Conservation (phyloP, 2,888 invertebrate genomes). For the Eupeodes luniger region DNA sequence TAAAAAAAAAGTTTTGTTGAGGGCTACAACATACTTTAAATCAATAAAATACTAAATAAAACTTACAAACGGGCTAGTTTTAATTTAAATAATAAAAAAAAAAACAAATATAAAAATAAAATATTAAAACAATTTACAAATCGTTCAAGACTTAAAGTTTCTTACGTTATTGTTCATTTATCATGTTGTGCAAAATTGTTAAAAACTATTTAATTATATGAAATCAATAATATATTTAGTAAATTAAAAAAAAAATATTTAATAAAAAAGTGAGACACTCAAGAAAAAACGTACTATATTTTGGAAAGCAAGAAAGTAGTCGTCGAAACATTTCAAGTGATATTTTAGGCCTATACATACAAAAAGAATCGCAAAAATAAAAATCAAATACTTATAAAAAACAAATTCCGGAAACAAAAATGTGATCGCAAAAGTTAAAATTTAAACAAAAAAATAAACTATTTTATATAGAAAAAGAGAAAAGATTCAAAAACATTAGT, state of each 20-base stretch:
- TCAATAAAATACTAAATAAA: slow-evolving; percentile 18
- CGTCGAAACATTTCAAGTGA: slow-evolving; percentile 70
- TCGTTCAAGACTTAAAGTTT: slow-evolving; percentile 56
- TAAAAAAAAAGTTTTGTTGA: slow-evolving; percentile 64
- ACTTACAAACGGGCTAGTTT: slow-evolving; percentile 60
- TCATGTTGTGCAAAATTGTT: slow-evolving; percentile 65
- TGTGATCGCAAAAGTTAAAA: slow-evolving; percentile 67
- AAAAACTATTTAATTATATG: slow-evolving; percentile 60
- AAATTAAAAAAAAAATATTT: slow-evolving; percentile 54
- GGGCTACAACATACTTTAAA: slow-evolving; percentile 71
- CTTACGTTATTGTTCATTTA: slow-evolving; percentile 51
- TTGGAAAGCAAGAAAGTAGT: slow-evolving; percentile 47
- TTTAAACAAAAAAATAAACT: slow-evolving; percentile 41
- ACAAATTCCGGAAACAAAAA: slow-evolving; percentile 66
- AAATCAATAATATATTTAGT: slow-evolving; percentile 55
- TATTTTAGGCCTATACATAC: slow-evolving; percentile 69
- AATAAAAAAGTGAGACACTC: slow-evolving; percentile 36
- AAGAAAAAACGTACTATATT: slow-evolving; percentile 56
- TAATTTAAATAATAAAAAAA: slow-evolving; percentile 41
- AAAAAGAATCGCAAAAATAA: slow-evolving; percentile 30
- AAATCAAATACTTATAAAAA: slow-evolving; percentile 22
- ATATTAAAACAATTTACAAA: slow-evolving; percentile 43
- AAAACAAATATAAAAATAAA: slow-evolving; percentile 5
- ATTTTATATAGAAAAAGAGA: slow-evolving; percentile 69
- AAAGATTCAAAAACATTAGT: slow-evolving; percentile 45